Base-by-base conservation (phyloP, 2,797 vertebrate genomes). In the Clarias laeviceps region DNA sequence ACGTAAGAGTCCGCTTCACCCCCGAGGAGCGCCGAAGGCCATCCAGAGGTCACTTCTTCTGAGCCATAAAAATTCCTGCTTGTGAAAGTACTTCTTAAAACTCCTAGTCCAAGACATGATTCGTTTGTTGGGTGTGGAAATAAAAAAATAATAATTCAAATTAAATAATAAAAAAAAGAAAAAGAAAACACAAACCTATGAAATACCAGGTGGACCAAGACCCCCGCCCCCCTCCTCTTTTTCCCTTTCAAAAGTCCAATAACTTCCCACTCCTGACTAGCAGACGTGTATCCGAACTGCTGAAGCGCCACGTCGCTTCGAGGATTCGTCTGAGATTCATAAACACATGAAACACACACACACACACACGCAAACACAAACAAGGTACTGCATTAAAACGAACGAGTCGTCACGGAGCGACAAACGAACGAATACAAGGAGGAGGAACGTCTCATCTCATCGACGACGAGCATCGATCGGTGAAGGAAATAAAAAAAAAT, bases 21-120 rank as follows among this genome's bases (percentile, higher is more conserved):
- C n/a, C 54, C 20, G 76, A 73, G 87, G 82, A 84, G 83, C 59
- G 68, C 91, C 95, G 94, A 96, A 95, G 95, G 96, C 96, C 96
- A 97, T 96, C 96, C 96, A 95, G 94, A 94, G 97, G 97, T 97
- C 97, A 97, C 97, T 97, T 98, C 96, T 97, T 97, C 97, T 99
- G 98, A 99, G 98, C 98, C 98, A 99, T 99, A 85, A 99, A 50
- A 93, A 90, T 94, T 94, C 97, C 97, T 97, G 97, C 96, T 98
- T 97, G 96, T 96, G 97, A 99, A 95, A 97, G 97, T 97, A 97
- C 96, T 98, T 96, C 95, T 97, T 96, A 82, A 96, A 90, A 99
- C 97, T 97, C 95, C 96, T 97, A 97, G 96, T 96, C 97, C 97
- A 97, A 96, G 96, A 97, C 97, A 94, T 96, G 94, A 97, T 97